These are phyloP conservation scores for Poeciliopsis turrubarensis DNA, from an alignment of 2,113 vertebrate genomes.

Conservation along the genomic window DNA sequence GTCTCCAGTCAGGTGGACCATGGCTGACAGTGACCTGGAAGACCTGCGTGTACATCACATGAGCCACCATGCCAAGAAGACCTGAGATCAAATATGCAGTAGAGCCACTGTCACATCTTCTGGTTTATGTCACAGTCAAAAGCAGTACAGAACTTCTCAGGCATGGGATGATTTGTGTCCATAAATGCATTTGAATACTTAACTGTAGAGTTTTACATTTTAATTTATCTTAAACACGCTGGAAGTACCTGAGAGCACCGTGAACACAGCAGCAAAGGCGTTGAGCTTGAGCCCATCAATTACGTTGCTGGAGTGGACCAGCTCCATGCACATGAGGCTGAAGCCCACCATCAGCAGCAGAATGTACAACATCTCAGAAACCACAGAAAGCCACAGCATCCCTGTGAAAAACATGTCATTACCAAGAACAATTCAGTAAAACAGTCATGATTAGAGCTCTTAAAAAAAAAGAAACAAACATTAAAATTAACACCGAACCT, in stretches of 20 bases:
- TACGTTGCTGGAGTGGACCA: slow-evolving; percentile 91
- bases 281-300: slow-evolving; percentile 97
- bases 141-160: not conserved
- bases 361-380: slow-evolving; percentile 94
- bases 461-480: no score
- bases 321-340: slow-evolving; percentile 96
- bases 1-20: slow-evolving; percentile 92
- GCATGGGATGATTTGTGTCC: no score
- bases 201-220: not conserved
- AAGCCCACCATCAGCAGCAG: slow-evolving; percentile 91
- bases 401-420: slow-evolving; percentile 72
- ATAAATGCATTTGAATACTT: not conserved
- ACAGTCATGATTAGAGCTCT: not conserved
- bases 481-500: not conserved
- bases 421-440: not conserved
- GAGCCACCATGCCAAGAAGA: slow-evolving; percentile 93
- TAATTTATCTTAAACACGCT: not conserved
- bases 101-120: not conserved
- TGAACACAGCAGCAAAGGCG: slow-evolving; percentile 97
- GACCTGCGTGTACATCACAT: slow-evolving; percentile 92
- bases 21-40: slow-evolving; percentile 90
- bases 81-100: slow-evolving; percentile 69
- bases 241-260: slow-evolving; percentile 89
- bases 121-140: not conserved
- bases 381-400: slow-evolving; percentile 93